Conservation (phyloP, 2,888 invertebrate species). For the Torymus auratus region DNA sequence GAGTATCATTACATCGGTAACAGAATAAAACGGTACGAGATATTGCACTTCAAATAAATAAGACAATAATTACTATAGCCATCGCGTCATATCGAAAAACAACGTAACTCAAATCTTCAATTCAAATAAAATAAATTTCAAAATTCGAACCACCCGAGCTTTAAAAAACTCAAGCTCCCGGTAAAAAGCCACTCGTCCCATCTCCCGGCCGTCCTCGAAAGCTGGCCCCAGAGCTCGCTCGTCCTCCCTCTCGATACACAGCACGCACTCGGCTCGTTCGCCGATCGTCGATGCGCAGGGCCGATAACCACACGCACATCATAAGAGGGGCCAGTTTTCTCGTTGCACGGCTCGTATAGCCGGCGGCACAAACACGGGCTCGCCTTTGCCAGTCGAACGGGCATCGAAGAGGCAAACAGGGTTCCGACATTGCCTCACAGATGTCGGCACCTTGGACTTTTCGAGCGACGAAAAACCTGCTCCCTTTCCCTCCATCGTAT, state of each 20-base stretch:
- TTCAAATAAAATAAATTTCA: not conserved
- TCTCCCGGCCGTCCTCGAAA: slow-evolving; percentile 72
- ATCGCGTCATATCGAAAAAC: too few relatives aligned
- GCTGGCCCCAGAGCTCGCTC: slow-evolving; percentile 59
- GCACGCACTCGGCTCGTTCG: slow-evolving; percentile 63
- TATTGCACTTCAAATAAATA: too few relatives aligned
- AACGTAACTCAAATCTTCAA: too few relatives aligned
- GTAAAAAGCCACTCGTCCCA: slow-evolving; percentile 64
- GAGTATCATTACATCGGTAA: too few relatives aligned
- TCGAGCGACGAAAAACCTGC: slow-evolving; percentile 20
- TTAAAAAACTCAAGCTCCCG: not conserved
- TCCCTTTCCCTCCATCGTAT: not conserved
- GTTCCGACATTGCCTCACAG: slow-evolving; percentile 73
- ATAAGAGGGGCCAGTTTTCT: not conserved
- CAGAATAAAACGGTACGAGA: too few relatives aligned
- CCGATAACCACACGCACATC: slow-evolving; percentile 20
- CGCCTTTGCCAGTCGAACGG: slow-evolving; percentile 52
- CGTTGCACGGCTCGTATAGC: not conserved
- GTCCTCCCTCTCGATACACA: slow-evolving; percentile 58
- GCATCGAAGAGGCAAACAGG: slow-evolving; percentile 47
- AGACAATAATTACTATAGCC: too few relatives aligned
- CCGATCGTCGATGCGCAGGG: slow-evolving; percentile 69
- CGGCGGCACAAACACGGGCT: not conserved
- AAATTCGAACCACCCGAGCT: not conserved
- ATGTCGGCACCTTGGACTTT: slow-evolving; percentile 70